Base-by-base conservation (phyloP, 2,113 vertebrate genomes). In the Oophaga pumilio region DNA sequence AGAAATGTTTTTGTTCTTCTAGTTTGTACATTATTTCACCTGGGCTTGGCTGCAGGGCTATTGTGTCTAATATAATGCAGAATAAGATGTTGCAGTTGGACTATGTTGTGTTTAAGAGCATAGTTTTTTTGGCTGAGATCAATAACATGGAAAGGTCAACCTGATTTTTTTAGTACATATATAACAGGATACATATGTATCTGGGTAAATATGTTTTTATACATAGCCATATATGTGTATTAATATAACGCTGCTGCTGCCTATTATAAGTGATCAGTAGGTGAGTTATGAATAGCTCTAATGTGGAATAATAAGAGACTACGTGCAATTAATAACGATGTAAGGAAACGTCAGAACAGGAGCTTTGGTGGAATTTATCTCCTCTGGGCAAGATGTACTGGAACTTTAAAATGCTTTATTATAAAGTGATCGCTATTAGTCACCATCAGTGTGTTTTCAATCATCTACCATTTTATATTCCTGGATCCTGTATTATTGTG, bases 391-490 rank as follows among this genome's bases (percentile, higher is more conserved):
- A 68, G 33, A 18, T 68, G 17, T 24, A 24, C 10, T 82, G 80
- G 60, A 82, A 82, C 22, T 14, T 82, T 52, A 15, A 52, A 68
- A 52, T 68, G 43, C 62, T 64, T 82, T 82, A 66, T 49, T 24
- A 68, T 82, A 50, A 64, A 43, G 22, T 66, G 1, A 82, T 82
- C n/a, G 49, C 22, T 52, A 52, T 68, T 82, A 82, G 62, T 68
- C 80, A 82, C 49, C 57, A 20, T 82, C 12, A n/a, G 9, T 52
- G 79, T 24, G 53, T 82, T 64, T 52, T 68, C 8, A 66, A 68
- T 68, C 20, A 12, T 17, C 49, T 52, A 9, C 49, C 9, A 82
- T 82, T 82, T 24, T 26, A 82, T 82, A 17, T 66, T 82, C 62
- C 22, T 82, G 33, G 60, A 60, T 9, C 1, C 24, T 43, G 4